Conservation (phyloP, 2,113 vertebrate genomes). For the Vidua macroura region DNA sequence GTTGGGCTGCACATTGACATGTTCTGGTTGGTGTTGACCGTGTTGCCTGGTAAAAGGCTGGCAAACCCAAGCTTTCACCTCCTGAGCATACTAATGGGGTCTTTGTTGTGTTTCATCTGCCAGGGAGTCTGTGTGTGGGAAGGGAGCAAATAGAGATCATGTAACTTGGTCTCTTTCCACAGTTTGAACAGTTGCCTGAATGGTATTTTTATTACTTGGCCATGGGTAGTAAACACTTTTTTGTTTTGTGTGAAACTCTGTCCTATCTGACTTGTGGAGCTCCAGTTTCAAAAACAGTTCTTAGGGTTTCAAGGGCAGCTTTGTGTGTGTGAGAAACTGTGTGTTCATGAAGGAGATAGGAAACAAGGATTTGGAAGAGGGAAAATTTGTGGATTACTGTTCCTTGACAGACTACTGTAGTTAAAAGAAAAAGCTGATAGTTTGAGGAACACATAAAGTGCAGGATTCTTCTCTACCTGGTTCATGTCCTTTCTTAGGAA, state of each 20-base stretch:
- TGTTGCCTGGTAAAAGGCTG: neutral
- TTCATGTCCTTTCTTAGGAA: neutral
- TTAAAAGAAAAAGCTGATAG: neutral
- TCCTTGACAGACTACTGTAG: neutral
- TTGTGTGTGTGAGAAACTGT: neutral
- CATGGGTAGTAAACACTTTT: neutral
- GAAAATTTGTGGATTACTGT: neutral
- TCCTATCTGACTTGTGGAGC: neutral
- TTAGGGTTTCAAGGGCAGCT: neutral
- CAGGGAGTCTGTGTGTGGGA: neutral
- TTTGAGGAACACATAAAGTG: neutral
- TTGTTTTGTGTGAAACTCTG: neutral
- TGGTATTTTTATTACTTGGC: neutral
- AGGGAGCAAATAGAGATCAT: neutral
- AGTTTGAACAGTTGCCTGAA: neutral
- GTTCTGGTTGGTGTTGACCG: neutral
- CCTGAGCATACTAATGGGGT: neutral
- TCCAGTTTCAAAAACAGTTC: neutral
- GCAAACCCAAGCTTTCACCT: neutral
- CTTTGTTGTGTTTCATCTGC: neutral
- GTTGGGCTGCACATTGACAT: rapidly evolving
- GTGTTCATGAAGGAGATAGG: neutral
- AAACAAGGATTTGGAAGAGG: neutral
- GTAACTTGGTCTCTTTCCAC: neutral
- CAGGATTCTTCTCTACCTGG: neutral